Conservation (phyloP, 2,888 invertebrate species). For the Carabus problematicus region DNA sequence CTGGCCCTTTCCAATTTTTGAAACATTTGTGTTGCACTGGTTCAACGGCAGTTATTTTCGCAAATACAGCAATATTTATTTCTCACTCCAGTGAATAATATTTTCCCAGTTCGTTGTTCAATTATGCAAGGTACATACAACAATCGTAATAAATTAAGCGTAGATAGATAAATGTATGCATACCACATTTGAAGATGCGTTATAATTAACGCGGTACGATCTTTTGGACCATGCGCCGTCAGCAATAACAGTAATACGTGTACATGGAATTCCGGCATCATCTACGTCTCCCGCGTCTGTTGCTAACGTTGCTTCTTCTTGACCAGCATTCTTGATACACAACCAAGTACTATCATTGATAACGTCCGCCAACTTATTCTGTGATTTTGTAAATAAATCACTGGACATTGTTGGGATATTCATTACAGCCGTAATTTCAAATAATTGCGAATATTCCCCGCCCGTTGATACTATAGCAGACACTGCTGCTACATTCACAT, state of each 20-base stretch:
- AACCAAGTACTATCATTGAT: too few species aligned
- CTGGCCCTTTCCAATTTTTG: conserved; percentile 13
- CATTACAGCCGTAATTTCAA: too few species aligned
- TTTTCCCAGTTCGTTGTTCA: conserved; percentile 1
- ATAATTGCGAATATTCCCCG: too few species aligned
- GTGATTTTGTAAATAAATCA: too few species aligned
- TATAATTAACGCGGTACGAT: neutral
- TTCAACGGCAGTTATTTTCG: too few species aligned
- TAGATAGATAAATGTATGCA: neutral
- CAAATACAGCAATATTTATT: conserved; percentile 12
- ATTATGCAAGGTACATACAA: neutral
- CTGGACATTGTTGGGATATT: too few species aligned
- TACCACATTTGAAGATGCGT: neutral
- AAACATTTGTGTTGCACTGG: neutral
- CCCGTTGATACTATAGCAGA: too few species aligned
- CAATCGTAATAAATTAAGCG: neutral
- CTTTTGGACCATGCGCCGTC: conserved; percentile 1
- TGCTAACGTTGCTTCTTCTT: neutral
- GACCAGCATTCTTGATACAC: neutral
- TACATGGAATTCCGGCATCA: conserved; percentile 7
- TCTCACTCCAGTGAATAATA: neutral
- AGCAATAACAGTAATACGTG: neutral
- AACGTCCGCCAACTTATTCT: too few species aligned
- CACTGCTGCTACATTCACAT: too few species aligned
- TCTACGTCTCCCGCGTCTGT: neutral